Base-by-base conservation (phyloP, 2,888 invertebrate species). In the Charanyca ferruginea region DNA sequence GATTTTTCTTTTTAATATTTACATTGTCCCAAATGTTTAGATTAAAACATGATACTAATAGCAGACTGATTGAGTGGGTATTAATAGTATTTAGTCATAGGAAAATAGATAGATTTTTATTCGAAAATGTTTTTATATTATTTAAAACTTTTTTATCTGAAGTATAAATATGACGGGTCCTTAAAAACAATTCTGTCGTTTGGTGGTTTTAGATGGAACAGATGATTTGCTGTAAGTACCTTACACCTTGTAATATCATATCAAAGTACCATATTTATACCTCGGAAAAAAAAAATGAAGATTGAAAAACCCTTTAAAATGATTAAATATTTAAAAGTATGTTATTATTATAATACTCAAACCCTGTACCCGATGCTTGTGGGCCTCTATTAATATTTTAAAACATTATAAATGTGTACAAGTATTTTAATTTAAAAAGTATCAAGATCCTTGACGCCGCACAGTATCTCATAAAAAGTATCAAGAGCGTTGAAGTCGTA, bases 21-120 rank as follows among this genome's bases (percentile, higher is more conserved):
- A 76, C 75, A 75, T 0, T 54, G 48, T 71, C 75, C 63, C 13
- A 66, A 69, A 53, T 42, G 45, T 75, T 63, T 44, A 22, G 9
- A 42, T n/a, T 41, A 59, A 65, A 75, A 75, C 28, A 59, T 53
- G 6, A 25, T n/a, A 20, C 16, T 5, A 2, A 45, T 51, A 51
- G 25, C 45, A 51, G 57, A 69, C 28, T 49, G 60, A 48, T 9
- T 38, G 55, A 25, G 13, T 45, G 3, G 16, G n/a, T 7, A 0
- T 59, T 54, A 13, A 9, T 23, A 11, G 4, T 38, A 9, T 4
- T 38, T 38, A 16, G 16, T 38, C 16, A 38, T 38, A 38, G 4
- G 1, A 38, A 38, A 38, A 38, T 4, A 4, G 38, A 32, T 2
- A 32, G 9, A 32, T n/a, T n/a, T n/a, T n/a, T n/a, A n/a, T n/a